Percentiles rank a stretch among this genome's conserved stretches.
Evolutionary conservation across 2,797 vertebrate genomes (phyloP).

Genomic region (Molothrus ater): DNA sequence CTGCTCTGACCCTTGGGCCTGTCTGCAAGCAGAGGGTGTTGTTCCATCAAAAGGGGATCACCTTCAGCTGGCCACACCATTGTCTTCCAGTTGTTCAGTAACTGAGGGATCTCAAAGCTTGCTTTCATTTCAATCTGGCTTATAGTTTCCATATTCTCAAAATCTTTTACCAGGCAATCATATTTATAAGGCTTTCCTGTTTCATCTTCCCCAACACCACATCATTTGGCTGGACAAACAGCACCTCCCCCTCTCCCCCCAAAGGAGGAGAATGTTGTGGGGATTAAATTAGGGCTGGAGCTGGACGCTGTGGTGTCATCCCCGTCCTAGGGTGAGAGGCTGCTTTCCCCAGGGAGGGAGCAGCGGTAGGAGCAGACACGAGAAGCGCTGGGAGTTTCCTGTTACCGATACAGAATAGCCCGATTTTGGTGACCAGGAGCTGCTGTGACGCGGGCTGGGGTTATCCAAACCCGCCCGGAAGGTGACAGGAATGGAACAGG

Average conservation of each 20-base stretch:
- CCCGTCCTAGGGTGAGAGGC: background rate
- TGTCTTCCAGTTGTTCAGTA: too few species aligned
- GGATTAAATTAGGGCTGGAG: background rate
- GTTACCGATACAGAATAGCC: constrained; percentile 44
- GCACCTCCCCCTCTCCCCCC: too few species aligned
- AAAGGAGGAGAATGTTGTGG: fast-evolving
- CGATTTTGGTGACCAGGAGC: background rate
- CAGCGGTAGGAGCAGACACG: background rate
- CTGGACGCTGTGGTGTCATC: background rate
- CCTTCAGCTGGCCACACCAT: too few species aligned
- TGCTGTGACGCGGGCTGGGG: background rate
- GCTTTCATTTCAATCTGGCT: too few species aligned
- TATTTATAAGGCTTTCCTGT: too few species aligned
- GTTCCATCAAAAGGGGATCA: too few species aligned
- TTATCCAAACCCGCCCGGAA: background rate
- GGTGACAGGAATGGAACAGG: background rate
- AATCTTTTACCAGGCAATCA: too few species aligned
- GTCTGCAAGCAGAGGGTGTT: too few species aligned
- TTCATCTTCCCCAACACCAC: too few species aligned
- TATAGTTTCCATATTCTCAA: too few species aligned
- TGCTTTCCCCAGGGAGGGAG: background rate
- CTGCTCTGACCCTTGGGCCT: too few species aligned
- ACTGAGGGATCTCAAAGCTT: too few species aligned
- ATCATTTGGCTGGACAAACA: background rate
- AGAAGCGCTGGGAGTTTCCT: background rate